A percentile compares a stretch with the other conserved stretches of the same genome.
Conservation (phyloP, 2,888 invertebrate genomes). For the Alsophila aescularia region DNA sequence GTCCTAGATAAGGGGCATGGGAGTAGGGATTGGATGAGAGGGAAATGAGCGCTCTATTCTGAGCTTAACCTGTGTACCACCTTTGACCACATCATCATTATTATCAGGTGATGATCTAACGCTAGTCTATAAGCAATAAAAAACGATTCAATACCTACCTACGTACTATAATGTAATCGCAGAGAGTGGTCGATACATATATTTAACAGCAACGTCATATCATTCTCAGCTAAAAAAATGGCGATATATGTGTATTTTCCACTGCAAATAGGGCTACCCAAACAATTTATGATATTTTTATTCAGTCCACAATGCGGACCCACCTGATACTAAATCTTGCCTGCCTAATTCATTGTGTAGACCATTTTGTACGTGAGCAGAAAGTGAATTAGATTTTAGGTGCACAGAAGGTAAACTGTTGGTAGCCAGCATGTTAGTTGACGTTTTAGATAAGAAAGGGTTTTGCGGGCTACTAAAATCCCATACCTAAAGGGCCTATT, state of each 20-base stretch:
- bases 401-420: slow-evolving; percentile 6
- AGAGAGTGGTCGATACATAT: background rate
- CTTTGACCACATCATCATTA: no score
- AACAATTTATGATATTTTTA: slow-evolving; percentile 26
- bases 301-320: slow-evolving; percentile 15
- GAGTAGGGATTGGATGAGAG: no score
- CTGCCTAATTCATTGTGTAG: slow-evolving; percentile 23
- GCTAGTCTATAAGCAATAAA: no score
- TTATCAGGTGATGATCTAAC: no score
- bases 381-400: slow-evolving; percentile 12
- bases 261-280: slow-evolving; percentile 3
- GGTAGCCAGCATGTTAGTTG: background rate
- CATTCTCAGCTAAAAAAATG: background rate
- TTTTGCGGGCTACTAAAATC: no score
- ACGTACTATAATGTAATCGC: no score
- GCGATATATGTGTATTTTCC: slow-evolving; percentile 4
- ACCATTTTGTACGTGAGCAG: slow-evolving; percentile 19
- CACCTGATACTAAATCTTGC: slow-evolving; percentile 21
- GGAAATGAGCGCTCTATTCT: no score
- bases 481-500: no score
- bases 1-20: no score
- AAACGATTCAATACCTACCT: no score
- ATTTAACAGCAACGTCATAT: background rate
- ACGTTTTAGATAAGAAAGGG: background rate
- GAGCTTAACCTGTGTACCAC: no score